Conservation (phyloP, 2,113 vertebrate species). For the Salvelinus fontinalis region DNA sequence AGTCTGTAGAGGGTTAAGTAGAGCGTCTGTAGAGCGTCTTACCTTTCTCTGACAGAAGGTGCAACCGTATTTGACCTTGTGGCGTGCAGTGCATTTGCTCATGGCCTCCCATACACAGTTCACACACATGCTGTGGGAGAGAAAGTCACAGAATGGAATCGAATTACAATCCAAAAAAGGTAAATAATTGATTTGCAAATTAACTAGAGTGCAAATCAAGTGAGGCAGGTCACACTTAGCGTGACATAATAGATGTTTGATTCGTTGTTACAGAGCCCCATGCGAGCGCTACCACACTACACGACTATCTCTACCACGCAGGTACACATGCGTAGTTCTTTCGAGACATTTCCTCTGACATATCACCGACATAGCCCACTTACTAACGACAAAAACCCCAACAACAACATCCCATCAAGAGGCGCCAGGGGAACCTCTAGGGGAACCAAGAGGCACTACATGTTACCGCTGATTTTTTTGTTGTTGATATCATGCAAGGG, state of each 20-base stretch:
- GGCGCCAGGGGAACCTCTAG: background rate
- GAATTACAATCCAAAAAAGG: too few relatives aligned
- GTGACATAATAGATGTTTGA: too few relatives aligned
- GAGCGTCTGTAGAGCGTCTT: too few relatives aligned
- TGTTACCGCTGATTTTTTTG: too few relatives aligned
- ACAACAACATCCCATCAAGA: too few relatives aligned
- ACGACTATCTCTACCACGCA: background rate
- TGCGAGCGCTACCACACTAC: background rate
- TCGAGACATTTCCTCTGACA: background rate
- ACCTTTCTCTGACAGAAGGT: slow-evolving; percentile 97
- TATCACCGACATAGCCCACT: too few relatives aligned
- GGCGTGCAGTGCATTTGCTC: slow-evolving; percentile 92
- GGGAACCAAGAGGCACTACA: background rate
- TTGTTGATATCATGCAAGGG: background rate
- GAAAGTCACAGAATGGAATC: too few relatives aligned
- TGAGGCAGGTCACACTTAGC: too few relatives aligned
- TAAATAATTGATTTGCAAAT: too few relatives aligned
- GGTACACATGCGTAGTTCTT: background rate
- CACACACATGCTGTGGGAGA: slow-evolving; percentile 85
- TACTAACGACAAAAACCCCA: too few relatives aligned
- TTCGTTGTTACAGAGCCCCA: too few relatives aligned
- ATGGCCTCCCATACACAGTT: slow-evolving; percentile 93
- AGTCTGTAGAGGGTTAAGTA: slow-evolving; percentile 41
- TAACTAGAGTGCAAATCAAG: too few relatives aligned
- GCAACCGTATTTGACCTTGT: slow-evolving; percentile 98